Conservation (phyloP, 2,113 vertebrate species). For the Microtus richardsoni region DNA sequence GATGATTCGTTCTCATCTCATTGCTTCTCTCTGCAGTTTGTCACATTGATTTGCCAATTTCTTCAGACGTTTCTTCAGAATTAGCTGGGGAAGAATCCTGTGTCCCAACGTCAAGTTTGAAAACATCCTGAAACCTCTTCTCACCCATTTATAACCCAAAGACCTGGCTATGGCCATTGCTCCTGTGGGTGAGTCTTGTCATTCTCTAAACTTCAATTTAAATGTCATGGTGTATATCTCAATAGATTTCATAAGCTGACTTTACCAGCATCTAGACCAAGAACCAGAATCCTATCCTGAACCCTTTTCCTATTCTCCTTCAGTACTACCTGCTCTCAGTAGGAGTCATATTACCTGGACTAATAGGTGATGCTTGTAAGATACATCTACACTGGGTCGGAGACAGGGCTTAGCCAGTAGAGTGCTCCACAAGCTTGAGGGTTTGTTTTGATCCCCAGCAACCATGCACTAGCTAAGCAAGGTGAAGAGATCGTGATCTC, state of each 20-base stretch:
- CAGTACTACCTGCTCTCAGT: no score
- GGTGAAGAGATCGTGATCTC: background rate
- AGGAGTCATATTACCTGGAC: background rate
- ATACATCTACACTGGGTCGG: background rate
- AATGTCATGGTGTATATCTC: background rate
- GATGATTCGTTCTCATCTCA: background rate
- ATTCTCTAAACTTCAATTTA: background rate
- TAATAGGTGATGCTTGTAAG: background rate
- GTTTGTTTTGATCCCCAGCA: background rate
- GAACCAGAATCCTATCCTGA: background rate
- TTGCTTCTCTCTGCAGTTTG: background rate
- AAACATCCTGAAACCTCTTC: background rate
- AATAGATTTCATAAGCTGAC: background rate
- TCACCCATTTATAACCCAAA: background rate
- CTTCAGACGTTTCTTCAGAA: constrained; percentile 5
- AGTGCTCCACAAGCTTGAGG: background rate
- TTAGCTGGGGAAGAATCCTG: background rate
- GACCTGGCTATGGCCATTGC: background rate
- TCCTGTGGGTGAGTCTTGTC: background rate
- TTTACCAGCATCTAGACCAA: background rate
- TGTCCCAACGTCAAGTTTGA: background rate
- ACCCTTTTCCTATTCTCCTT: background rate
- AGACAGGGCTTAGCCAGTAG: background rate
- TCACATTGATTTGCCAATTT: background rate
- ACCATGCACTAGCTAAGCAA: background rate